Percentiles rank a stretch among this genome's conserved stretches.
These are phyloP conservation scores for Philopotamus ludificatus DNA, from an alignment of 1,140 invertebrate species.

Conservation along the genomic window DNA sequence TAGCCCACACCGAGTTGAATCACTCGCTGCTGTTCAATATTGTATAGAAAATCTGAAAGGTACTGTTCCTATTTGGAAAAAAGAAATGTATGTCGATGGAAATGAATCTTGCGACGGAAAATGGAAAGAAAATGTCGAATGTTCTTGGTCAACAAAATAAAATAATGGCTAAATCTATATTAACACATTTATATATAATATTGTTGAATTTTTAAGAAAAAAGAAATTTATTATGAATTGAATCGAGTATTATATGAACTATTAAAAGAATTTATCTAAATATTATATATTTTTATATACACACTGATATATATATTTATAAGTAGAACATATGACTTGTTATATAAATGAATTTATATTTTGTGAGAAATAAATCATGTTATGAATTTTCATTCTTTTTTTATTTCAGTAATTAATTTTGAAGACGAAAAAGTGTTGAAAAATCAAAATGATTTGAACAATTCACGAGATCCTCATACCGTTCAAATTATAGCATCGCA, in stretches of 20 bases:
- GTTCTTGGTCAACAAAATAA: constrained; percentile 60
- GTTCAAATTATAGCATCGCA: constrained; percentile 35
- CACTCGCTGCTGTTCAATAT: constrained; percentile 78
- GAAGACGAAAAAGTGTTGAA: neutral
- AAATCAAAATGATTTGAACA: too few species aligned
- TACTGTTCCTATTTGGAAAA: constrained; percentile 95
- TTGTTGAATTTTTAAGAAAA: neutral
- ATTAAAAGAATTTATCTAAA: too few species aligned
- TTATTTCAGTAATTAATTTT: neutral
- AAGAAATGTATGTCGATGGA: constrained; percentile 78
- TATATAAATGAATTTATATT: neutral
- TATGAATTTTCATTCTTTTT: neutral
- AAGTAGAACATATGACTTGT: too few species aligned
- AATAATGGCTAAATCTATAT: neutral
- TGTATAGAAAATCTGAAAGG: constrained; percentile 86
- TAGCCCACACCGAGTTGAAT: constrained; percentile 81
- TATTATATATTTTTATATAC: too few species aligned
- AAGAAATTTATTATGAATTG: too few species aligned
- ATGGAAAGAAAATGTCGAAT: constrained; percentile 82
- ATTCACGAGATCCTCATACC: constrained; percentile 12
- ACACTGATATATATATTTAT: too few species aligned
- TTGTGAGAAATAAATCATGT: neutral
- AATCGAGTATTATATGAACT: too few species aligned
- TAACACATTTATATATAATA: constrained; percentile 1
- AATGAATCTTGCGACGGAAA: constrained; percentile 48